These are phyloP conservation scores for Cichladusa arquata DNA, from an alignment of 2,113 vertebrate genomes.

Conservation along the genomic window DNA sequence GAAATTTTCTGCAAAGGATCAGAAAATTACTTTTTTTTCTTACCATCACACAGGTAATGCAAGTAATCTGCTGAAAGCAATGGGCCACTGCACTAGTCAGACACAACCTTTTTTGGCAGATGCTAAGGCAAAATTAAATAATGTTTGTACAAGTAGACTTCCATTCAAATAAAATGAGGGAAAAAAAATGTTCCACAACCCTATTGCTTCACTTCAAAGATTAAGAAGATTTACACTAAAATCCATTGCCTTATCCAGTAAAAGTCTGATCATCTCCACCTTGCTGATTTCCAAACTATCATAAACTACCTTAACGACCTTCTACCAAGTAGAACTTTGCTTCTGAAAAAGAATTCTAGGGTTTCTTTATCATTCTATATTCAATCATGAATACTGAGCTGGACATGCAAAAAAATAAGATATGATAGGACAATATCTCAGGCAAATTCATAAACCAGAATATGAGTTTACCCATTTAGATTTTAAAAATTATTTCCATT, in stretches of 20 bases:
- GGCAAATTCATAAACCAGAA: conserved; percentile 57
- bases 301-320: conserved; percentile 57
- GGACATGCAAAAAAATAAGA: conserved; percentile 48
- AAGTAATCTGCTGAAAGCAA: conserved; percentile 60
- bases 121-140: conserved; percentile 25
- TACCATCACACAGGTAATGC: conserved; percentile 51
- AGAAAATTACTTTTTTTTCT: conserved; percentile 31
- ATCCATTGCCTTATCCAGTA: conserved; percentile 16
- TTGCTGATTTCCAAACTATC: conserved; percentile 53
- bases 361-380: conserved; percentile 57
- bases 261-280: conserved; percentile 50
- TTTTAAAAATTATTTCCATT: conserved; percentile 58
- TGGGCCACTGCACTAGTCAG: conserved; percentile 17
- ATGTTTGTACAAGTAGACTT: conserved; percentile 24
- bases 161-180: conserved; percentile 55
- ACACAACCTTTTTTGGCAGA: conserved; percentile 47
- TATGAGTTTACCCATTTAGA: conserved; percentile 34
- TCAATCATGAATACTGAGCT: conserved; percentile 56
- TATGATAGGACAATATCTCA: conserved; percentile 61
- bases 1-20: conserved; percentile 61
- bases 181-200: conserved; percentile 39
- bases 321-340: conserved; percentile 49
- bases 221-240: conserved; percentile 56
- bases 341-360: conserved; percentile 49
- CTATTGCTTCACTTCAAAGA: conserved; percentile 56